Evolutionary conservation across 2,888 invertebrate genomes (phyloP).

Genomic region (Drosophila mettleri): DNA sequence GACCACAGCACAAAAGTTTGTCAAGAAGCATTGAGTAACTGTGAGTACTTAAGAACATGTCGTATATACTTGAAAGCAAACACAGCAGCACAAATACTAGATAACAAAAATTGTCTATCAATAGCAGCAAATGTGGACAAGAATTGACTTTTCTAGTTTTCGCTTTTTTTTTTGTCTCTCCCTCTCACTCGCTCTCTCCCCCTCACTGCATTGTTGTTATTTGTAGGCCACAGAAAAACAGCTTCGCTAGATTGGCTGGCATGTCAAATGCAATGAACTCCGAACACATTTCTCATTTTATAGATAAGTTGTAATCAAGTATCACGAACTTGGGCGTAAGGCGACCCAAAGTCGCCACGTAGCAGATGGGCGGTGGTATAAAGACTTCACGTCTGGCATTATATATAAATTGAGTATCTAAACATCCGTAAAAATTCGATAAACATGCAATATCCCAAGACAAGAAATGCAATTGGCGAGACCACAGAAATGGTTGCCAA

Average conservation of each 20-base stretch:
- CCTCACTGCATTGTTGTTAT: no score
- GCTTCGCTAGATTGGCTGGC: conserved; percentile 61
- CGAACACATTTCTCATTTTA: conserved; percentile 55
- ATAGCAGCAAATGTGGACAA: conserved; percentile 42
- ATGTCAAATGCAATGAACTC: conserved; percentile 77
- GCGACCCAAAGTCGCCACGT: conserved; percentile 33
- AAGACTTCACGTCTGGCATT: conserved; percentile 51
- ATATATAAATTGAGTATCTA: conserved; percentile 79
- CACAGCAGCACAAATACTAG: conserved; percentile 32
- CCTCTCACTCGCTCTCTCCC: no score
- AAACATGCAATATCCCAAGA: conserved; percentile 55
- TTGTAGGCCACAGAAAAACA: conserved; percentile 65
- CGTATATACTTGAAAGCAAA: conserved; percentile 23
- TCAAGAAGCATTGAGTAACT: conserved; percentile 22
- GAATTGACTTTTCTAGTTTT: conserved; percentile 65
- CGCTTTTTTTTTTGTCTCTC: conserved; percentile 30
- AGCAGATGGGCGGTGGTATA: conserved; percentile 9
- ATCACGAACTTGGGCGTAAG: conserved; percentile 61
- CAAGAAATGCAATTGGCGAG: conserved; percentile 28
- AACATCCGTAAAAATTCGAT: conserved; percentile 65
- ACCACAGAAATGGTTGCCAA: conserved; percentile 54
- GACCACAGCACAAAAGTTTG: conserved; percentile 15
- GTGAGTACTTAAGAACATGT: conserved; percentile 43
- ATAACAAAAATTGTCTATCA: conserved; percentile 61
- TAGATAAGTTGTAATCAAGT: conserved; percentile 78